Base-by-base conservation (phyloP, 2,113 vertebrate genomes). In the Nanorana parkeri region DNA sequence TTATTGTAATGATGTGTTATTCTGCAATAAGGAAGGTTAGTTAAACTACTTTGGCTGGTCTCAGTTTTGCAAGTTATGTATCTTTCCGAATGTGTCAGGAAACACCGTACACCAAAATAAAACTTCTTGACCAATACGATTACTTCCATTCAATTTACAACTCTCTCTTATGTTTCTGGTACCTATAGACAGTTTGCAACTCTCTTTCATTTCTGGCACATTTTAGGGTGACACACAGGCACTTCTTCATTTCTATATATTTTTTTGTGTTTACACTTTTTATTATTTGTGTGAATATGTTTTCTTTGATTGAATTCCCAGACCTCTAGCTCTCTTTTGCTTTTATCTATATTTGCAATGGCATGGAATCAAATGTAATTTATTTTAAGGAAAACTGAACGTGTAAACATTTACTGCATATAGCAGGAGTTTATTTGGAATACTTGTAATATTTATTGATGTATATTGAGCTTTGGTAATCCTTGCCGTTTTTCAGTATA, bases 261-360 rank as follows among this genome's bases (percentile, higher is more conserved):
- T 75, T 51, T 58, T 61, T 75, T 17, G 3, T 64, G 36, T 63
- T 77, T 41, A 64, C 74, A 64, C 58, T 76, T 76, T 36, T 47
- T n/a, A 17, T 60, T 60, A 61, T 64, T 63, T 77, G 17, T 64
- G 21, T 20, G 11, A 17, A 51, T 64, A 77, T 64, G 21, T 77
- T 51, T 77, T 63, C 23, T 41, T 63, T 63, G 29, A 63, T 41
- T 47, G 23, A 5, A 24, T 61, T 76, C 56, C 56, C 29, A 36
- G 72, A 60, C 21, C 41, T 36, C 11, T 15, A 21, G 13, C 21
- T 60, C 28, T 5, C 4, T 4, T 56, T 74, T 20, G 0, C 24
- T 58, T 74, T 20, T 68, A 51, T 51, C 36, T 69, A 24, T 47
- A 51, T 69, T 69, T 69, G n/a, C 47, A 51, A 69, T 69, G 67